These are phyloP conservation scores for Parnassius orleans DNA, from an alignment of 2,888 invertebrate genomes.

Conservation along the genomic window DNA sequence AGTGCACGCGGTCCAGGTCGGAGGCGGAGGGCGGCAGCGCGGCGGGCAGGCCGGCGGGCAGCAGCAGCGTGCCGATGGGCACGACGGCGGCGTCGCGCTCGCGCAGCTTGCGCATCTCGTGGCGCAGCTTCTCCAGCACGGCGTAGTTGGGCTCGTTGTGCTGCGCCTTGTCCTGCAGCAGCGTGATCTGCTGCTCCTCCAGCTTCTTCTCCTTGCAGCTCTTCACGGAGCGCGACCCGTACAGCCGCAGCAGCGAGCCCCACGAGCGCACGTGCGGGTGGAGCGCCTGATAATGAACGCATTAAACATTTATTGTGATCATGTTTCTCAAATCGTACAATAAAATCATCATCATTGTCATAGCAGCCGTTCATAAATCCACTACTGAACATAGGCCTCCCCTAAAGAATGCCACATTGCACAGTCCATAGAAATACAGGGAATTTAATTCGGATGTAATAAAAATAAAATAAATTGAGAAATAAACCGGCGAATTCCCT, in stretches of 20 bases:
- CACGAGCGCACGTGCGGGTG: conserved; percentile 97
- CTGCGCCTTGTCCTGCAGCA: conserved; percentile 90
- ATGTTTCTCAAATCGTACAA: background rate
- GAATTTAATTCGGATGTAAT: too few species aligned
- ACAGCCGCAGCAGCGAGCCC: conserved; percentile 96
- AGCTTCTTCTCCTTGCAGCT: conserved; percentile 95
- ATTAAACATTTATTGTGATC: too few species aligned
- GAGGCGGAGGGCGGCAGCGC: conserved; percentile 87
- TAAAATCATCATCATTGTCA: background rate
- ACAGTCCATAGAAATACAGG: too few species aligned
- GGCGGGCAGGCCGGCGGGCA: conserved; percentile 43
- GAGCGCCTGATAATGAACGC: conserved; percentile 81
- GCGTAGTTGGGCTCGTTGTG: conserved; percentile 95
- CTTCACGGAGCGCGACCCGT: conserved; percentile 95
- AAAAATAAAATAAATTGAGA: too few species aligned
- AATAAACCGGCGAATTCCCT: too few species aligned
- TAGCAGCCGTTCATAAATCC: background rate
- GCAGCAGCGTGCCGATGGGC: conserved; percentile 77
- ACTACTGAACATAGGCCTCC: too few species aligned
- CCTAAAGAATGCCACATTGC: too few species aligned
- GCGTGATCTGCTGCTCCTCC: conserved; percentile 95
- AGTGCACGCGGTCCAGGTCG: conserved; percentile 89
- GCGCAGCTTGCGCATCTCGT: conserved; percentile 89
- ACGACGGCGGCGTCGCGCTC: conserved; percentile 82
- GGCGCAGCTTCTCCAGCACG: conserved; percentile 90